Evolutionary conservation across 2,797 vertebrate genomes (phyloP), one percentile per base, ranked within the genome.

Genomic region (Schizopygopsis pylzovi): DNA sequence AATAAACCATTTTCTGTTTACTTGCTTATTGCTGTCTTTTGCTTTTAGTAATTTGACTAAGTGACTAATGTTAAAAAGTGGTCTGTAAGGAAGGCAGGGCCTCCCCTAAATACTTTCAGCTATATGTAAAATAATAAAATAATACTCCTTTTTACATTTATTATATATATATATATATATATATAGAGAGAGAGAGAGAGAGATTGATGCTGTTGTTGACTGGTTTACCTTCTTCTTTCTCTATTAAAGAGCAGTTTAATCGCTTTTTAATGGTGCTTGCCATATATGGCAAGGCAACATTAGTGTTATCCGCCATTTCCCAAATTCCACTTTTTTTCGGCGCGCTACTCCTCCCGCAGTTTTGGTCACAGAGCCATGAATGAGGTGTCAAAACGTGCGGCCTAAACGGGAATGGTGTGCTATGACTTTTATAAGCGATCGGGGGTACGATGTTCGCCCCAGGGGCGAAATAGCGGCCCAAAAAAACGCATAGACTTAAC

Each of bases 191-290:
- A 33, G 33, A 33, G 33, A 33, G 2, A 33, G 33, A 33, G 33
- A 75, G 70, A 22, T 77, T 52, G 13, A 77, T 56, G 25, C 39
- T 52, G 41, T 43, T 43, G 47, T 72, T 49, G 67, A 37, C 56
- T 52, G n/a, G 43, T 65, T 77, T 9, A 65, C 22, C 70, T 61
- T 22, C 20, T 5, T 22, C 12, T 73, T 39, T 59, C 76, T 71
- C n/a, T 59, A 52, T 28, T 33, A 68, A 70, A 87, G 73, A 75
- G 20, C n/a, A 81, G 59, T 87, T 61, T 81, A 76, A 85, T 41
- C 13, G 52, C n/a, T 80, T 85, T 85, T 28, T 28, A 28, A 28
- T 28, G 25, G 25, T 28, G 25, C 25, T 28, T 28, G 25, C 25
- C 25, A 28, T 28, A 28, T 28, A 28, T 28, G 25, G 25, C 25